phyloP scores from a whole-genome alignment of 2,888 invertebrate species.

The Caenorhabditis becei region DNA sequence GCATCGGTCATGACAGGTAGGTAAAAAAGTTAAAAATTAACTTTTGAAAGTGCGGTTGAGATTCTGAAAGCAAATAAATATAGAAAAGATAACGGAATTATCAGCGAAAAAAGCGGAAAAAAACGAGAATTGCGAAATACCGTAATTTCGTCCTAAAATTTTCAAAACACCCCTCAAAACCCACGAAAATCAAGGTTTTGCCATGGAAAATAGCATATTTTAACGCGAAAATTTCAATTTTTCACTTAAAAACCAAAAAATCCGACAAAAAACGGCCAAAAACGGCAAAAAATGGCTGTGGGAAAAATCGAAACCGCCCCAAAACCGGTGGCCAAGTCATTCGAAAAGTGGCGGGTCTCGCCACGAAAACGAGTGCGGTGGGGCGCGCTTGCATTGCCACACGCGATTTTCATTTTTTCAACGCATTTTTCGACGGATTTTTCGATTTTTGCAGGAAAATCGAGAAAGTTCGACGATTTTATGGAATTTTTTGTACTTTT shows the following conservation, averaged over 20 bases:
- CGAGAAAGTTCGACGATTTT: no score
- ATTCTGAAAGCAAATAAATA: slow-evolving; percentile 23
- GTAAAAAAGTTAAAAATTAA: slow-evolving; percentile 60
- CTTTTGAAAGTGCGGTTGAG: slow-evolving; percentile 53
- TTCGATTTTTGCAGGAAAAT: neutral
- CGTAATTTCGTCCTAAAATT: slow-evolving; percentile 33
- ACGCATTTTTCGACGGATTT: neutral
- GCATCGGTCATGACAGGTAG: slow-evolving; percentile 67
- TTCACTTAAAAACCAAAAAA: neutral
- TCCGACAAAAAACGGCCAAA: slow-evolving; percentile 1
- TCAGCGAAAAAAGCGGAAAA: neutral
- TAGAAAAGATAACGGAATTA: neutral
- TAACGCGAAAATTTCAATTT: slow-evolving; percentile 4
- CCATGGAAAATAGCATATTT: neutral
- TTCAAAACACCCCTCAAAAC: slow-evolving; percentile 5
- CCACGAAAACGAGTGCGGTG: slow-evolving; percentile 47
- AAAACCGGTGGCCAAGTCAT: slow-evolving; percentile 57
- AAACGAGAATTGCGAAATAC: slow-evolving; percentile 37
- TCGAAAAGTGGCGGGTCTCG: slow-evolving; percentile 54
- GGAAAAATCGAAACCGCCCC: slow-evolving; percentile 49
- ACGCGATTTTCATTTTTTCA: neutral
- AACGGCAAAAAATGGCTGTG: neutral
- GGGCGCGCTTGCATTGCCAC: slow-evolving; percentile 40
- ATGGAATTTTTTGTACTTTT: neutral
- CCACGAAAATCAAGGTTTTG: neutral